Evolutionary conservation across 2,888 invertebrate species (phyloP).

Genomic region (Tridacna gigas): DNA sequence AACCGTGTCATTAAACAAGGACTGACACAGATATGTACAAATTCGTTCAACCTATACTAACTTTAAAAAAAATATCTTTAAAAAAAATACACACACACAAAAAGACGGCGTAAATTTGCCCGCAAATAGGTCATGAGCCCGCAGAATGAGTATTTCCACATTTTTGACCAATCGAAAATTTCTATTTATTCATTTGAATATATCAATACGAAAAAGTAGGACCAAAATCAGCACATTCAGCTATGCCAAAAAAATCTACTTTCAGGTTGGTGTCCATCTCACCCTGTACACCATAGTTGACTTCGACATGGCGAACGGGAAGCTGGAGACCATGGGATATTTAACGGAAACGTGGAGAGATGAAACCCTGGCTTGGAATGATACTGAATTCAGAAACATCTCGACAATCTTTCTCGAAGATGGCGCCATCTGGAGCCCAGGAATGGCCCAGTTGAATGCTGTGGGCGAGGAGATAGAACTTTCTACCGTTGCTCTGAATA

Average conservation of each 20-base stretch:
- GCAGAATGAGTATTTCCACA: not conserved
- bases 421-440: conserved; percentile 8
- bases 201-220: too few relatives aligned
- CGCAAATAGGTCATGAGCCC: not conserved
- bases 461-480: not conserved
- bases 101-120: too few relatives aligned
- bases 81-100: too few relatives aligned
- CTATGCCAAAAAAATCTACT: not conserved
- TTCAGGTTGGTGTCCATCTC: conserved; percentile 11
- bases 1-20: too few relatives aligned
- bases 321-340: conserved; percentile 19
- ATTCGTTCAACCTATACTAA: too few relatives aligned
- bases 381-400: not conserved
- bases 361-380: conserved; percentile 14
- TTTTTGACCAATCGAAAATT: not conserved
- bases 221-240: too few relatives aligned
- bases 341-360: conserved; percentile 6
- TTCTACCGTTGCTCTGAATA: not conserved
- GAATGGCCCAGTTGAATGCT: conserved; percentile 10
- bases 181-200: not conserved
- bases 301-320: conserved; percentile 21
- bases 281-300: not conserved
- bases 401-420: not conserved
- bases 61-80: too few relatives aligned
- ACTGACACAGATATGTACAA: too few relatives aligned